A percentile compares a stretch with the other conserved stretches of the same genome.
phyloP scores from a whole-genome alignment of 2,888 invertebrate genomes.

The Agrochola lychnidis region DNA sequence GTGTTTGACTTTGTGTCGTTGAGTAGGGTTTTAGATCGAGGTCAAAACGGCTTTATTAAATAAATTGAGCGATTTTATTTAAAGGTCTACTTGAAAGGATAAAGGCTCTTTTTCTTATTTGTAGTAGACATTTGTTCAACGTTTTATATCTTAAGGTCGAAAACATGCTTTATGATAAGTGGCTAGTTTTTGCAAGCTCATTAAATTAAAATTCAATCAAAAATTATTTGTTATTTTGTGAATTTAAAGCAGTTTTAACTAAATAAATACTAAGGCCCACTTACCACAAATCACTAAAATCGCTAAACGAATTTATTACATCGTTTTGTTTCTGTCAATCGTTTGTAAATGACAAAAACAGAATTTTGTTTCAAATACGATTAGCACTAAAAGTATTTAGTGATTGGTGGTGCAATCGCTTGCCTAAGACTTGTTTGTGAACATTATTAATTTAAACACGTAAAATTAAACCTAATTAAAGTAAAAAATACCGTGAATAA shows the following conservation, averaged over 20 bases:
- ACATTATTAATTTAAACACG: too few species aligned
- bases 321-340: too few species aligned
- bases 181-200: background rate
- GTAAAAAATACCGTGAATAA: too few species aligned
- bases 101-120: background rate
- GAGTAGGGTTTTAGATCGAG: slow-evolving; percentile 9
- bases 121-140: background rate
- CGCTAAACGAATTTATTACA: too few species aligned
- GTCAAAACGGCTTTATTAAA: slow-evolving; percentile 12
- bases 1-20: slow-evolving; percentile 27
- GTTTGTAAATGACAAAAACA: too few species aligned
- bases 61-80: slow-evolving; percentile 29
- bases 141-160: background rate
- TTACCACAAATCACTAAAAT: too few species aligned
- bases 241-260: background rate
- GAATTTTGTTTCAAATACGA: too few species aligned
- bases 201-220: background rate
- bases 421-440: too few species aligned
- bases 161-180: background rate
- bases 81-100: background rate
- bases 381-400: too few species aligned
- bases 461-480: too few species aligned
- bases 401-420: too few species aligned
- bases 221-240: background rate
- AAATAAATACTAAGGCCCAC: background rate